Evolutionary conservation across 2,113 vertebrate species (phyloP).

Genomic region (Meriones unguiculatus): DNA sequence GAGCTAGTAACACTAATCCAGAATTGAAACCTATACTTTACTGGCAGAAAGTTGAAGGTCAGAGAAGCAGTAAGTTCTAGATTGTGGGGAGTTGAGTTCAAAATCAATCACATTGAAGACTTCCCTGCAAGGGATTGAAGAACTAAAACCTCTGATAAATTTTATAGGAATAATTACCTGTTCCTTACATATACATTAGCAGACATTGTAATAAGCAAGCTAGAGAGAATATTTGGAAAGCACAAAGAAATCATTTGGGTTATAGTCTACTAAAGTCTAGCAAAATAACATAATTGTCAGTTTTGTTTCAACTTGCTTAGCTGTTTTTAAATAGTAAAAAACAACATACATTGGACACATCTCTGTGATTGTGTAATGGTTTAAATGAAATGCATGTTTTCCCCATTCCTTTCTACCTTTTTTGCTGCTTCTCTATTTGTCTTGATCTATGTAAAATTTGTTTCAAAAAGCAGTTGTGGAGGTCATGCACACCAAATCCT

Average conservation of each 20-base stretch:
- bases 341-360: neutral
- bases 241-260: neutral
- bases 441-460: neutral
- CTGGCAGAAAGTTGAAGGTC: neutral
- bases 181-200: neutral
- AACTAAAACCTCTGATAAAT: neutral
- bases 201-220: neutral
- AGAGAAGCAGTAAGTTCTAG: neutral
- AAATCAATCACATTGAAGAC: neutral
- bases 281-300: neutral
- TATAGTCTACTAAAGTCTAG: neutral
- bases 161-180: neutral
- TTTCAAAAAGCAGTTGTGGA: neutral
- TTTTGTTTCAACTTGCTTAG: neutral
- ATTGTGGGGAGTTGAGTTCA: neutral
- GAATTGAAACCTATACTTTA: neutral
- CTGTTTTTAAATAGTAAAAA: neutral
- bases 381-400: neutral
- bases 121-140: neutral
- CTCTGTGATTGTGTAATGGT: neutral
- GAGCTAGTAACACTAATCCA: neutral
- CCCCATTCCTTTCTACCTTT: rapidly evolving
- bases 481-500: neutral
- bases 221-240: neutral
- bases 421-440: rapidly evolving